Conservation (phyloP, 2,113 vertebrate genomes). For the Pagrus major region DNA sequence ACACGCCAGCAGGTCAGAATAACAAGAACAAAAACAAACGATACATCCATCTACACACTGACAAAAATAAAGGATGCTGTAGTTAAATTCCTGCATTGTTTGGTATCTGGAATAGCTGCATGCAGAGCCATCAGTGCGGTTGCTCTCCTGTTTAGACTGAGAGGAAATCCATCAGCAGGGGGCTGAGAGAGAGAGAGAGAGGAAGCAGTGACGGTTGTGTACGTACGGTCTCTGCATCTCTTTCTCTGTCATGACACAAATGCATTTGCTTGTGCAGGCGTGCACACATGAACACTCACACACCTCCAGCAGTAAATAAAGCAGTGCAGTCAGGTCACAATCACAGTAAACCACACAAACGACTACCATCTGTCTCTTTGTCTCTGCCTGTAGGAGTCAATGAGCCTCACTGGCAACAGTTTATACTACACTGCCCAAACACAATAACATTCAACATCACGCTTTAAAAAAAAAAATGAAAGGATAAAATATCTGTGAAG, state of each 20-base stretch:
- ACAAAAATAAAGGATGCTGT: constrained; percentile 34
- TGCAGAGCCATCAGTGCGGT: constrained; percentile 34
- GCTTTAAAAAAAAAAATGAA: constrained; percentile 38
- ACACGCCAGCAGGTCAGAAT: neutral
- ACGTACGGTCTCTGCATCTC: constrained; percentile 35
- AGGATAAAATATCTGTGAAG: constrained; percentile 61
- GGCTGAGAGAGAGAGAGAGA: constrained; percentile 20
- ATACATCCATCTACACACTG: neutral
- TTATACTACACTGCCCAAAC: constrained; percentile 68
- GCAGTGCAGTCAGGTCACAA: constrained; percentile 72
- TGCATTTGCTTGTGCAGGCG: constrained; percentile 61
- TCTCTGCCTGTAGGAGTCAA: constrained; percentile 67
- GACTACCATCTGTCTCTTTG: constrained; percentile 75
- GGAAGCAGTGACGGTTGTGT: constrained; percentile 38
- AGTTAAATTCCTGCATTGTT: constrained; percentile 29
- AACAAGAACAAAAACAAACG: neutral
- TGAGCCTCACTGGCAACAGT: constrained; percentile 68
- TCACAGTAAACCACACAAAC: constrained; percentile 74
- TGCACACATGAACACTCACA: constrained; percentile 35
- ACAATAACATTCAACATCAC: constrained; percentile 59
- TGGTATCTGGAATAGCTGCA: constrained; percentile 19
- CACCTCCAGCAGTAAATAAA: constrained; percentile 69
- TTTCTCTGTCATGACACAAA: constrained; percentile 58
- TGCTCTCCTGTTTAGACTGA: constrained; percentile 50
- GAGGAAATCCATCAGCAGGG: constrained; percentile 58